Evolutionary conservation across 2,113 vertebrate species (phyloP).

Genomic region (Numenius arquata): DNA sequence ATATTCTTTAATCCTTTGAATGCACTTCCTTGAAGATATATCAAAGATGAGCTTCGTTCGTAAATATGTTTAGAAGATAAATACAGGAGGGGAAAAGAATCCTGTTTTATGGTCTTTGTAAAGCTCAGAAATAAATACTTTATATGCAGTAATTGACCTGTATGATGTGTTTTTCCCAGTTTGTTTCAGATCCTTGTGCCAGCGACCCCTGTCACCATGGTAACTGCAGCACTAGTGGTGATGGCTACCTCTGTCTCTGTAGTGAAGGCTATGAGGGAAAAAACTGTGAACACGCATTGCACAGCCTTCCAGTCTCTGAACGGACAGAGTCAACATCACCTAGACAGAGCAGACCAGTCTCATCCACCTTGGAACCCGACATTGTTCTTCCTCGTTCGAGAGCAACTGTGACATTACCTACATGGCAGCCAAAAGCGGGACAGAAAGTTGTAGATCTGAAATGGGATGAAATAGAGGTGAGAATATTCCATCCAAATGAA

Average conservation of each 20-base stretch:
- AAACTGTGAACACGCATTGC: conserved; percentile 76
- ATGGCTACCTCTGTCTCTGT: conserved; percentile 86
- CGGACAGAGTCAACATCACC: conserved; percentile 66
- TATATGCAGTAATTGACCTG: conserved; percentile 53
- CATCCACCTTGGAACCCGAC: conserved; percentile 77
- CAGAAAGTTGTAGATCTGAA: conserved; percentile 88
- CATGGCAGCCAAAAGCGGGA: conserved; percentile 88
- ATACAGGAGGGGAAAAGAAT: background rate
- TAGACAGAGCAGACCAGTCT: conserved; percentile 68
- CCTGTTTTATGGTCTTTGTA: background rate
- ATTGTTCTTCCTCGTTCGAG: conserved; percentile 64
- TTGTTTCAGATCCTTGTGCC: conserved; percentile 88
- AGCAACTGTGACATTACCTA: conserved; percentile 75
- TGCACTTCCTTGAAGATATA: background rate
- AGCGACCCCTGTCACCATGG: conserved; percentile 97
- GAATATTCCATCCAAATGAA: background rate
- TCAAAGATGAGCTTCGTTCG: background rate
- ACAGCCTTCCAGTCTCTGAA: conserved; percentile 34
- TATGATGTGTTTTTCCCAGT: conserved; percentile 76
- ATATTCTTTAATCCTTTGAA: conserved; percentile 1
- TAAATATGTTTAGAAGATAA: background rate
- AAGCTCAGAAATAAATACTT: background rate
- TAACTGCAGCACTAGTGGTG: conserved; percentile 84
- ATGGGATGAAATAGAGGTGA: conserved; percentile 93
- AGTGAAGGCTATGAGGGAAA: conserved; percentile 84